A percentile compares a stretch with the other conserved stretches of the same genome.
Evolutionary conservation across 2,113 vertebrate genomes (phyloP).

Genomic region (Vicugna pacos): DNA sequence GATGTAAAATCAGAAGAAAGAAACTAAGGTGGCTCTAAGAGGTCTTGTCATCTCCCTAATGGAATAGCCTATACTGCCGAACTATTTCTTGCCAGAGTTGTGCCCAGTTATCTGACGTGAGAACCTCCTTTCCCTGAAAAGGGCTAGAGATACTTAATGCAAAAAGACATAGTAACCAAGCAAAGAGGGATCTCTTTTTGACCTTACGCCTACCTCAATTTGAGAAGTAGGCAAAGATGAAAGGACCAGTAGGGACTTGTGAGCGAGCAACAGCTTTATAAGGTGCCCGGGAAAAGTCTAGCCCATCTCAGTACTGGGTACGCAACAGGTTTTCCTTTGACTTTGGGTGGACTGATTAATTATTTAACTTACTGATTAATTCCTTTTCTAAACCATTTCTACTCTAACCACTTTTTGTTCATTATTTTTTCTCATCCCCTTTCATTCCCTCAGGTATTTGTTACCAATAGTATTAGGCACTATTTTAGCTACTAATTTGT

Average conservation of each 20-base stretch:
- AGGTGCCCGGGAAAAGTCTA: background rate
- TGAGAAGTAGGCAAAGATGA: background rate
- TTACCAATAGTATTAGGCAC: background rate
- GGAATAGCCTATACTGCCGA: background rate
- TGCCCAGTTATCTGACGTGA: background rate
- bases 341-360: background rate
- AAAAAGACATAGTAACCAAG: background rate
- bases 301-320: background rate
- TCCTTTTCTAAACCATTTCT: slow-evolving; percentile 47
- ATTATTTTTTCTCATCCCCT: background rate
- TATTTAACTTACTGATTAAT: background rate
- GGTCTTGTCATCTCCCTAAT: background rate
- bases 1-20: background rate
- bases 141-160: background rate
- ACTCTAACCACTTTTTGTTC: background rate
- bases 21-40: background rate
- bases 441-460: background rate
- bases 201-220: background rate
- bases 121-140: background rate
- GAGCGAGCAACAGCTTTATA: background rate
- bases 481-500: background rate
- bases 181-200: background rate
- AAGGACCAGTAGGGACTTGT: background rate
- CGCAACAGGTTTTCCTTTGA: slow-evolving; percentile 11
- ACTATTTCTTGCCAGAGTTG: slow-evolving; percentile 29